Base-by-base conservation (phyloP, 2,113 vertebrate species). In the Synodontis membranacea region DNA sequence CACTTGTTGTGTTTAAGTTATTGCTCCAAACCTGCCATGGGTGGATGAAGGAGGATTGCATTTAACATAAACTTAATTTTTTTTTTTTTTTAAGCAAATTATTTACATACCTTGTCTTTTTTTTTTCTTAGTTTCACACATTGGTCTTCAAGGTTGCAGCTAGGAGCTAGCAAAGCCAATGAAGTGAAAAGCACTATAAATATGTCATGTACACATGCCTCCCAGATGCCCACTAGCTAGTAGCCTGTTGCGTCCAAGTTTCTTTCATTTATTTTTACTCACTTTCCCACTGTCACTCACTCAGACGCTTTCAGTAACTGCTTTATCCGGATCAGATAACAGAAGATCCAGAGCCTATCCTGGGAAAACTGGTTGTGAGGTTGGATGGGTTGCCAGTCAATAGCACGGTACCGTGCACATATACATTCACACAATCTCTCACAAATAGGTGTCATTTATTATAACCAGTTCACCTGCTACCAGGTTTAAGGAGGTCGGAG, bases 1-100 rank as follows among this genome's bases (percentile, higher is more conserved):
- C 34, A 42, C n/a, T 86, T 81, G 44, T 52, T 89, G 82, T 84
- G 56, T 44, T 89, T 39, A 86, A 84, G 70, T 72, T 85, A 84
- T 50, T 88, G 58, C 23, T 83, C 64, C 70, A 88, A 34, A 84
- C 50, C 66, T 70, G n/a, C 39, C 75, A 82, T 23, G 72, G 42
- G 25, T 85, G 83, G 64, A 84, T 21, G 0, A 62, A 80, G n/a
- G 1, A 34, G n/a, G 23, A n/a, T 48, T 48, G 2, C 46, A 50
- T 76, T 50, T 31, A 50, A 19, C 2, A 31, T 6, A 19, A 78
- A 50, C n/a, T 2, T 21, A 0, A 44, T 10, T 23, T 19, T 42
- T 39, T 66, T n/a, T n/a, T n/a, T 74, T n/a, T 46, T 28, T 46
- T 28, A 5, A 37, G 9, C 11, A 56, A 80, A 25, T 80, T 56